Conservation (phyloP, 1,140 invertebrate species). For the Drosophila parvula region DNA sequence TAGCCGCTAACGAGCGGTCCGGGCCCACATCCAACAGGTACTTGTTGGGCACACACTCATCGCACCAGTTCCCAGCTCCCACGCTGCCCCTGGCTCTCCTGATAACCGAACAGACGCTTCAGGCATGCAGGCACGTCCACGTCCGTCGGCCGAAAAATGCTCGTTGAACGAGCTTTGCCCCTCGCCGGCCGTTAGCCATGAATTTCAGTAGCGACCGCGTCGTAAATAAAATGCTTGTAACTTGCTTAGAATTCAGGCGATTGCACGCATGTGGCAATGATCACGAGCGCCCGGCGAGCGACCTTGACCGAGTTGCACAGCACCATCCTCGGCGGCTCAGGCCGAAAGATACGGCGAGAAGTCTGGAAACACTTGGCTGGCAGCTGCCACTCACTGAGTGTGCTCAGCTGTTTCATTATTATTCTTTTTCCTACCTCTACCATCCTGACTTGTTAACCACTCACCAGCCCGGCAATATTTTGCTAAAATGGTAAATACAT, state of each 20-base stretch:
- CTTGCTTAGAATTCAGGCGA: conserved; percentile 25
- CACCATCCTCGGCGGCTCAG: neutral
- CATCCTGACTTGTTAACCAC: too few relatives aligned
- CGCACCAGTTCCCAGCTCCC: conserved; percentile 32
- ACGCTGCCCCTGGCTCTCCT: conserved; percentile 19
- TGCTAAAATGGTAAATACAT: too few relatives aligned
- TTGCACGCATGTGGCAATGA: conserved; percentile 27
- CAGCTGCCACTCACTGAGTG: conserved; percentile 6
- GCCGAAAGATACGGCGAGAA: conserved; percentile 6
- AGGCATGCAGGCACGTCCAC: conserved; percentile 57
- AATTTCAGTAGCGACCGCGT: conserved; percentile 10
- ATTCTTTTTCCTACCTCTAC: too few relatives aligned
- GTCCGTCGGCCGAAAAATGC: conserved; percentile 34
- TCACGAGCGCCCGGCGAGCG: conserved; percentile 3
- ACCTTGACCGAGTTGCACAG: conserved; percentile 44
- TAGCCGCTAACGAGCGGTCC: conserved; percentile 23
- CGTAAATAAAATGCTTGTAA: conserved; percentile 22
- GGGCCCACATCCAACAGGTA: conserved; percentile 20
- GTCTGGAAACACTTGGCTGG: conserved; percentile 35
- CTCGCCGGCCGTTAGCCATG: conserved; percentile 24
- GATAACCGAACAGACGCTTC: conserved; percentile 26
- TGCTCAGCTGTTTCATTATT: conserved; percentile 5
- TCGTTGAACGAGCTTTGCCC: conserved; percentile 12
- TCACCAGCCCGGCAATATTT: too few relatives aligned
- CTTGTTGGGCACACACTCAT: conserved; percentile 26